phyloP scores from a whole-genome alignment of 1,140 invertebrate species.

The Drosophila tropicalis region DNA sequence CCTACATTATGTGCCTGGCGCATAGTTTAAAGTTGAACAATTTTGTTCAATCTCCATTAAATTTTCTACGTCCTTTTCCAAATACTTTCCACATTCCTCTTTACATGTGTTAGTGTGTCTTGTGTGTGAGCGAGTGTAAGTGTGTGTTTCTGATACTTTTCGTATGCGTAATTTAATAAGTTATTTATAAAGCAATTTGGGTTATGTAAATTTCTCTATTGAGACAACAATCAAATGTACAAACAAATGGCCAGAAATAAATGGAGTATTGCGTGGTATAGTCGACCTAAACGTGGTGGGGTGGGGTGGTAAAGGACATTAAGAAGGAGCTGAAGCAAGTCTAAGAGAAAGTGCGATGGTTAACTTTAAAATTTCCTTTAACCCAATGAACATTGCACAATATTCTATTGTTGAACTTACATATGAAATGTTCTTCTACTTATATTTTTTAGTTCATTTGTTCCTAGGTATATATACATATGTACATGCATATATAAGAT shows the following conservation, averaged over 20 bases:
- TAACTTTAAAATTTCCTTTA: not conserved
- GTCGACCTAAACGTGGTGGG: too few species aligned
- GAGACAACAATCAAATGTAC: conserved; percentile 28
- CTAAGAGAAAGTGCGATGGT: not conserved
- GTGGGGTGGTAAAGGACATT: not conserved
- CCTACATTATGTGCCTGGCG: conserved; percentile 53
- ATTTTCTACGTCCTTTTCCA: not conserved
- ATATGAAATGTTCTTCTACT: too few species aligned
- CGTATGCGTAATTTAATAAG: conserved; percentile 62
- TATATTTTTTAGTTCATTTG: conserved; percentile 33
- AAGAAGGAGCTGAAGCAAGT: too few species aligned
- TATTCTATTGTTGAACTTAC: not conserved
- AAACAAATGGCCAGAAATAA: conserved; percentile 62
- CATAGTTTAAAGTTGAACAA: conserved; percentile 39
- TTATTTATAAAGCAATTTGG: conserved; percentile 78
- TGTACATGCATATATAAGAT: not conserved
- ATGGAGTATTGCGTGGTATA: not conserved
- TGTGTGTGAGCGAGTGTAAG: not conserved
- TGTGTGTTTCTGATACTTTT: conserved; percentile 8
- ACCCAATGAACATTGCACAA: not conserved
- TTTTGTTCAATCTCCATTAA: conserved; percentile 20
- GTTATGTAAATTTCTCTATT: conserved; percentile 71
- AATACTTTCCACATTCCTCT: not conserved
- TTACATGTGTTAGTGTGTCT: not conserved
- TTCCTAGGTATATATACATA: too few species aligned